Evolutionary conservation across 2,888 invertebrate species (phyloP).

Genomic region (Sphaeridia pumilis): DNA sequence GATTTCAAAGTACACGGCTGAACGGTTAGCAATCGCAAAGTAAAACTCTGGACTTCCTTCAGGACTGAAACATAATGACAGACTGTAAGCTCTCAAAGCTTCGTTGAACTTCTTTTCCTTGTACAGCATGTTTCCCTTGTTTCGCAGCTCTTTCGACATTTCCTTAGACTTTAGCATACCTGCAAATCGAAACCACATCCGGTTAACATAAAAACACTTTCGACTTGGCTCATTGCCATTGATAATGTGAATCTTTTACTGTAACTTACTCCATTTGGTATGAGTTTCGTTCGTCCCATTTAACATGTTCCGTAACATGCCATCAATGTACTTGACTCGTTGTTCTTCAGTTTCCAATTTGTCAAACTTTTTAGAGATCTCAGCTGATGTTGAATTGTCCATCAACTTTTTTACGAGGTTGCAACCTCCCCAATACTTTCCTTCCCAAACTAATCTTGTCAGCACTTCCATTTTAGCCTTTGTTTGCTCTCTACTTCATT

Average conservation of each 20-base stretch:
- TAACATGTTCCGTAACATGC: not conserved
- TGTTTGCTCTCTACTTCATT: too few species aligned
- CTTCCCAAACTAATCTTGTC: not conserved
- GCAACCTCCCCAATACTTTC: constrained; percentile 1
- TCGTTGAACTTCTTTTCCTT: constrained; percentile 14
- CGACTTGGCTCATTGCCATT: too few species aligned
- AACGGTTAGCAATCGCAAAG: constrained; percentile 20
- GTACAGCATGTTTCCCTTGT: constrained; percentile 24
- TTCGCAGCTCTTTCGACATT: constrained; percentile 12
- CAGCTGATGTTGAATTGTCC: not conserved
- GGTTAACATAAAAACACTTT: too few species aligned
- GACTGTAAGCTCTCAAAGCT: constrained; percentile 25
- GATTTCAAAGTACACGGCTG: constrained; percentile 19
- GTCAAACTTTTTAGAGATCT: not conserved
- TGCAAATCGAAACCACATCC: not conserved
- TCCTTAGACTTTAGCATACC: constrained; percentile 7
- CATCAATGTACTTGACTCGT: not conserved
- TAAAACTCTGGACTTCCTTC: constrained; percentile 2
- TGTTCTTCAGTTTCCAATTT: not conserved
- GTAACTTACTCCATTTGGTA: not conserved
- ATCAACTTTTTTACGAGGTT: not conserved
- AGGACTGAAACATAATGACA: constrained; percentile 22
- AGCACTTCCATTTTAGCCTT: constrained; percentile 1
- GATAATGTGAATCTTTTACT: not conserved
- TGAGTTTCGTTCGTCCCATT: constrained; percentile 1